Percentiles rank a stretch among this genome's conserved stretches.
These are phyloP conservation scores for Champsocephalus gunnari DNA, from an alignment of 2,797 vertebrate genomes.

Conservation along the genomic window DNA sequence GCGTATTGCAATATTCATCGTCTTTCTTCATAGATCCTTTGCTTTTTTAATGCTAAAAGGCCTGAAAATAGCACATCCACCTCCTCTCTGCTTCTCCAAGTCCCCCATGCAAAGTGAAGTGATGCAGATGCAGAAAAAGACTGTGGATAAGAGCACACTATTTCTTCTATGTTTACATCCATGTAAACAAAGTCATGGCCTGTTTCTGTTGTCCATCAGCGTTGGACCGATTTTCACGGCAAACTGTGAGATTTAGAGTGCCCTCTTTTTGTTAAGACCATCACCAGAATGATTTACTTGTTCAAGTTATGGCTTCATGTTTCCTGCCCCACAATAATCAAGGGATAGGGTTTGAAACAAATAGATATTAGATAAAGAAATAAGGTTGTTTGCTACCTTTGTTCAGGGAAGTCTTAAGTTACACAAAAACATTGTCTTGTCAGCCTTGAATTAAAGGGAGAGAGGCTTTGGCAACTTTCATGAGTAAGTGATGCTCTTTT, in stretches of 20 bases:
- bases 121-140: constrained; percentile 34
- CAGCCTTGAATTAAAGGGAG: constrained; percentile 32
- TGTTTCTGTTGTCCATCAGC: constrained; percentile 18
- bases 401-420: constrained; percentile 33
- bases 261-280: constrained; percentile 36
- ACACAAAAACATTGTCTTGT: constrained; percentile 48
- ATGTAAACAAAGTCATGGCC: constrained; percentile 10
- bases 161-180: constrained; percentile 39
- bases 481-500: constrained; percentile 47
- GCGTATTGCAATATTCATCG: constrained; percentile 70
- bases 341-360: constrained; percentile 35
- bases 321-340: constrained; percentile 28
- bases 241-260: constrained; percentile 23
- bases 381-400: constrained; percentile 51
- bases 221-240: constrained; percentile 7
- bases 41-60: constrained; percentile 70
- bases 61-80: constrained; percentile 54
- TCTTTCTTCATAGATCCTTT: constrained; percentile 55
- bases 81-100: constrained; percentile 5
- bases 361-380: constrained; percentile 58
- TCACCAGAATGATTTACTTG: constrained; percentile 32
- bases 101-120: constrained; percentile 35
- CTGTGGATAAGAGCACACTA: constrained; percentile 20
- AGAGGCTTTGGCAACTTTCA: constrained; percentile 35
- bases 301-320: constrained; percentile 20